Evolutionary conservation across 2,113 vertebrate genomes (phyloP), one percentile per base, ranked within the genome.

Genomic region (Amphiprion percula): DNA sequence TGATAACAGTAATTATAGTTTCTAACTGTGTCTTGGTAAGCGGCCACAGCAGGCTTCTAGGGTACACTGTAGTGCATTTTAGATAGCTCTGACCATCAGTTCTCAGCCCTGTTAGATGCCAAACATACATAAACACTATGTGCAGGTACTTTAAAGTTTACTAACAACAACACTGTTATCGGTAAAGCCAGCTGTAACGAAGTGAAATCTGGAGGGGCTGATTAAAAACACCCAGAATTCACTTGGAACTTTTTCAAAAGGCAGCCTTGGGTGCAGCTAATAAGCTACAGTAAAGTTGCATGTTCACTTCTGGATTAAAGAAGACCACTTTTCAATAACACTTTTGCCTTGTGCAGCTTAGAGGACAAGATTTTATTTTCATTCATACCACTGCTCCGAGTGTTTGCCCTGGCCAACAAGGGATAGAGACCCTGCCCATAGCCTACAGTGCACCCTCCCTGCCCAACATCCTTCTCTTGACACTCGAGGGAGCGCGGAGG

Each of bases 401-500:
- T 80, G 66, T 84, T 86, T 90, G 85, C 70, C 52, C 49, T 63
- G 69, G 86, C 28, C 66, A 72, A 73, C 15, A 21, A 52, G 44
- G 66, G 81, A 17, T 26, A 72, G 70, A 72, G 67, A 86, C 74
- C 85, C 79, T 14, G 73, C 23, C 59, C 65, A 41, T 85, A 70
- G 74, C 75, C 69, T 69, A 46, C 16, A 73, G 26, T 49, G 33
- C 30, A 37, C 39, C 50, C 33, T 37, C 49, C 68, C 21, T 46
- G 56, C 60, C 24, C 55, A 60, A 30, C 69, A 78, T 49, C 60
- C 17, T 73, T 68, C 28, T 62, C 44, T 23, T 33, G 49, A 77
- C 68, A 74, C 83, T 73, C 85, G 41, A 60, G 67, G 58, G 76
- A 84, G 66, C 76, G 37, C 60, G 50, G 69, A 88, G 65, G 88